These are phyloP conservation scores for Acleris emargana DNA, from an alignment of 2,888 invertebrate species.

Conservation along the genomic window DNA sequence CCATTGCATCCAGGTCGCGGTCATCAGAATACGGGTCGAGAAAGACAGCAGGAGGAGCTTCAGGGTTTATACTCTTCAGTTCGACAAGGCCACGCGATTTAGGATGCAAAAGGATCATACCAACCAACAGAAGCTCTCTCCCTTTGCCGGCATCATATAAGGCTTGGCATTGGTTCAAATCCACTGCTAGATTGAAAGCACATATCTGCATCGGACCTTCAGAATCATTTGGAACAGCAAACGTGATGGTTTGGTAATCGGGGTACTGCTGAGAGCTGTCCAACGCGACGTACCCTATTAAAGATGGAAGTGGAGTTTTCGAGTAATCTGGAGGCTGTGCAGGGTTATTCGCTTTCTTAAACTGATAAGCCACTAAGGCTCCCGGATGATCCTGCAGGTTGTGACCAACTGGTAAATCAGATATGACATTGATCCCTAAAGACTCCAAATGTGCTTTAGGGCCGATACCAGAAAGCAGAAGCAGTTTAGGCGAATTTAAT, in stretches of 20 bases:
- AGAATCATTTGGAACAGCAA: conserved; percentile 42
- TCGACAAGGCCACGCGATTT: conserved; percentile 79
- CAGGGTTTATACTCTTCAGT: conserved; percentile 78
- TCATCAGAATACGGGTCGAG: conserved; percentile 82
- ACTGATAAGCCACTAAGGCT: conserved; percentile 4
- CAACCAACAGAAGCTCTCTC: conserved; percentile 39
- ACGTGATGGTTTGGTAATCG: conserved; percentile 54
- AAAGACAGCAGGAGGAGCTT: conserved; percentile 81
- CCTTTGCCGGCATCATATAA: conserved; percentile 41
- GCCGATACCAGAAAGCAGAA: conserved; percentile 71
- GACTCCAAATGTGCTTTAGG: conserved; percentile 53
- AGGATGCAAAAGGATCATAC: conserved; percentile 57
- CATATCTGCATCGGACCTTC: conserved; percentile 38
- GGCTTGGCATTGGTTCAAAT: conserved; percentile 45
- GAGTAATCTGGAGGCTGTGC: conserved; percentile 59
- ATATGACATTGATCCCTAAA: conserved; percentile 52
- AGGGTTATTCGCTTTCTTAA: conserved; percentile 35
- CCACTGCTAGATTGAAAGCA: conserved; percentile 40
- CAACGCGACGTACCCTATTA: conserved; percentile 74
- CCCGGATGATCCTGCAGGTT: conserved; percentile 68
- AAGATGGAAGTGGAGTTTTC: conserved; percentile 45
- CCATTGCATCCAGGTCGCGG: conserved; percentile 73
- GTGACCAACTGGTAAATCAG: conserved; percentile 63
- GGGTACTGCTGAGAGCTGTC: conserved; percentile 77
- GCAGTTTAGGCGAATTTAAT: conserved; percentile 64